A percentile compares a stretch with the other conserved stretches of the same genome.
Evolutionary conservation across 1,140 invertebrate species (phyloP).

Genomic region (Ectropis grisescens): DNA sequence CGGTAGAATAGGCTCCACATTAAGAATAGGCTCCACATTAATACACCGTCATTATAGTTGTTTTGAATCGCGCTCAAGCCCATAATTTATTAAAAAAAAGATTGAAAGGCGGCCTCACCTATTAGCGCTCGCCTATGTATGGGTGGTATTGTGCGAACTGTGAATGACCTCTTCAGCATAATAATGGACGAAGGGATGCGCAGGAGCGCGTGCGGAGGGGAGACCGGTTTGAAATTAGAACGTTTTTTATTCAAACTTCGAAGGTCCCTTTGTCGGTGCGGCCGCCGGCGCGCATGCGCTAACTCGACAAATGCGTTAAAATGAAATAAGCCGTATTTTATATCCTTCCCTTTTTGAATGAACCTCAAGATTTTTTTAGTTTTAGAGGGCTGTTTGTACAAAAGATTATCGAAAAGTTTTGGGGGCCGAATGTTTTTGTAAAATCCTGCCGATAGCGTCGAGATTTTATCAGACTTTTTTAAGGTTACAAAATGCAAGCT

Average conservation of each 20-base stretch:
- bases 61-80: constrained; percentile 3
- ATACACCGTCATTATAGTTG: not conserved
- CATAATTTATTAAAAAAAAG: constrained; percentile 20
- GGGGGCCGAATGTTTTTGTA: constrained; percentile 13
- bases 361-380: constrained; percentile 38
- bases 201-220: constrained; percentile 62
- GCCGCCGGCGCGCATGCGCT: constrained; percentile 61
- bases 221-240: constrained; percentile 69
- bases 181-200: constrained; percentile 64
- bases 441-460: too few species aligned
- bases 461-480: too few species aligned
- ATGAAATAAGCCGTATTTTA: constrained; percentile 66
- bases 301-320: constrained; percentile 64
- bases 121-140: constrained; percentile 42
- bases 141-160: constrained; percentile 60
- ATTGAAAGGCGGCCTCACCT: constrained; percentile 33
- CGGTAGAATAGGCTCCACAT: too few species aligned
- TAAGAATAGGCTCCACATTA: too few species aligned
- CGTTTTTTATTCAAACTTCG: constrained; percentile 52
- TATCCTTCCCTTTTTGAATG: constrained; percentile 58
- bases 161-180: constrained; percentile 68
- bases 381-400: constrained; percentile 21
- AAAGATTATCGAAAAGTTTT: constrained; percentile 8
- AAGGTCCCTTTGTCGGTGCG: constrained; percentile 53
- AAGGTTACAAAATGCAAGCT: too few species aligned